A percentile compares a stretch with the other conserved stretches of the same genome.
phyloP scores from a whole-genome alignment of 2,888 invertebrate species.

The Lymantria dispar region DNA sequence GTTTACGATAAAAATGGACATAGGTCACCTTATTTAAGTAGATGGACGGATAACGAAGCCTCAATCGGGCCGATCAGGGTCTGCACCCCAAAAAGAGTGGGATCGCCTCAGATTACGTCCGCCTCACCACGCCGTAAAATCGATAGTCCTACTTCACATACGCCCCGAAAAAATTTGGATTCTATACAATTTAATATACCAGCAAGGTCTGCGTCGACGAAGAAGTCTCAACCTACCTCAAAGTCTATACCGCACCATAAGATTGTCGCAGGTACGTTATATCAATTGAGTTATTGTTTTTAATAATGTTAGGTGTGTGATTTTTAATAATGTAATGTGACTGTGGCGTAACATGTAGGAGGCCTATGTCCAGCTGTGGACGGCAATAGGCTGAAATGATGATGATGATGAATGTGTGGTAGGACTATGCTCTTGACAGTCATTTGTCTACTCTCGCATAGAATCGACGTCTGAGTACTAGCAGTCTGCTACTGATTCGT shows the following conservation, averaged over 20 bases:
- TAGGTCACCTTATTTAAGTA: conserved; percentile 34
- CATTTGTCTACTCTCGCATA: no score
- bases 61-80: conserved; percentile 36
- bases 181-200: conserved; percentile 53
- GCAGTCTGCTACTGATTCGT: no score
- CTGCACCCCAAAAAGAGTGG: conserved; percentile 33
- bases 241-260: conserved; percentile 63
- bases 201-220: conserved; percentile 50
- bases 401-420: no score
- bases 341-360: no score
- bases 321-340: no score
- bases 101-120: conserved; percentile 40
- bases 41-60: conserved; percentile 42
- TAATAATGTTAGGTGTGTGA: no score
- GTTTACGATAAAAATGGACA: conserved; percentile 56
- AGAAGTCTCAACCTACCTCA: conserved; percentile 31
- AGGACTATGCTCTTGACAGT: no score
- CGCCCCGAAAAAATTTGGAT: conserved; percentile 53
- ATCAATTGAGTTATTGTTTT: not conserved
- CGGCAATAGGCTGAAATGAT: no score
- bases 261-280: conserved; percentile 63
- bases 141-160: conserved; percentile 40
- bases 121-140: conserved; percentile 43
- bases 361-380: no score
- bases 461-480: no score